Base-by-base conservation (phyloP, 2,113 vertebrate species). In the Toxostoma redivivum region DNA sequence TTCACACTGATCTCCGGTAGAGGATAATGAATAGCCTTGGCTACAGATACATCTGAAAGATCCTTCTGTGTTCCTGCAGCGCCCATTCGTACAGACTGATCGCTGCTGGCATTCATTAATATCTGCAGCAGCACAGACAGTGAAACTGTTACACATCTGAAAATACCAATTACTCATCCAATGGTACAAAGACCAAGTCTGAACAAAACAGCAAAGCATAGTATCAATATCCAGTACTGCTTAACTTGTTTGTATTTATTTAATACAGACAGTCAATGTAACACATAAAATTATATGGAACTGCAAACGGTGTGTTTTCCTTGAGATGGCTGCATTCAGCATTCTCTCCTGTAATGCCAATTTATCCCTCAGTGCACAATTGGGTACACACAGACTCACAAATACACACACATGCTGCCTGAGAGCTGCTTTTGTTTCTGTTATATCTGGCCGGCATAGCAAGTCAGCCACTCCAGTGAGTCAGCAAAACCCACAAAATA, bases 31-130 rank as follows among this genome's bases (percentile, higher is more conserved):
- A 90, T 99, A 99, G 17, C 99, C 99, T 4, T 97, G 97, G 60
- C 97, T 98, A 95, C 99, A 99, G 79, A 98, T 81, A 80, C 99
- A 99, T 81, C 97, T 95, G 86, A 99, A 99, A 57, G 99, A 99
- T 67, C 99, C 99, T 69, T 98, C 98, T 5, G 98, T 99, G 97
- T 99, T 99, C 76, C 98, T 97, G 97, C 99, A 99, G 90, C 97
- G 99, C 22, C 99, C 99, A 30, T 98, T 97, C 1, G 77, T 91
- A 72, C 99, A 99, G 47, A 99, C 91, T 8, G 94, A 97, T 30
- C 54, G 97, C 57, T 99, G 98, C 88, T 98, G 98, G 93, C 99
- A 99, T 91, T 99, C 99, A 0, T 99, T 99, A 64, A 99, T 94
- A 97, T 99, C 99, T 99, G 95, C 10, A 73, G 76, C 42, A 96